A percentile compares a stretch with the other conserved stretches of the same genome.
Evolutionary conservation across 2,113 vertebrate genomes (phyloP).

Genomic region (Daubentonia madagascariensis): DNA sequence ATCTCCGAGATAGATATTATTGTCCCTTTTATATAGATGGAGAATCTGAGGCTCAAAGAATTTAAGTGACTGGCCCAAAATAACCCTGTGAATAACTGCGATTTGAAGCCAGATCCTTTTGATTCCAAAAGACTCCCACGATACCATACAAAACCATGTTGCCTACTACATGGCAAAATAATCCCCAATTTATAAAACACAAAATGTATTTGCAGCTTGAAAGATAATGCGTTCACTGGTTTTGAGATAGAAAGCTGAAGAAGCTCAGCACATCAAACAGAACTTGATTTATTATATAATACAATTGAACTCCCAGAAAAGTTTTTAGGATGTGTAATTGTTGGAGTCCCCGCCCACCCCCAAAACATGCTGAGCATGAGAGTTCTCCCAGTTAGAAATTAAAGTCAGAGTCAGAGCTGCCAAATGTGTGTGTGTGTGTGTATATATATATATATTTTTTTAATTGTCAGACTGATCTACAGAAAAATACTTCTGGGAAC

Average conservation of each 20-base stretch:
- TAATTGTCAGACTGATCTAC: constrained; percentile 68
- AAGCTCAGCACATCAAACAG: background rate
- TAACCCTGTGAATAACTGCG: background rate
- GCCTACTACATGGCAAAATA: background rate
- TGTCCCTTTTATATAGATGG: background rate
- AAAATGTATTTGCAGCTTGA: background rate
- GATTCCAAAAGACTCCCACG: background rate
- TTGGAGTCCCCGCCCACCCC: background rate
- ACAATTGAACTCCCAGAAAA: background rate
- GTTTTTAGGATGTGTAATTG: constrained; percentile 37
- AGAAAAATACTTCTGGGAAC: constrained; percentile 59
- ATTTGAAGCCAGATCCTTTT: background rate
- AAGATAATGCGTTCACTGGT: background rate
- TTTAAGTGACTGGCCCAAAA: background rate
- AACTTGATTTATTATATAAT: constrained; percentile 2
- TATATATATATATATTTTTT: constrained; percentile 21
- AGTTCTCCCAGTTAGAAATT: constrained; percentile 67
- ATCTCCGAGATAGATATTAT: background rate
- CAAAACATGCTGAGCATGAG: constrained; percentile 55
- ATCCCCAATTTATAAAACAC: background rate
- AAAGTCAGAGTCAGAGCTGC: constrained; percentile 64
- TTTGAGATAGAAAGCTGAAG: background rate
- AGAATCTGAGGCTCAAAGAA: background rate
- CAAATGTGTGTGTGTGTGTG: background rate
- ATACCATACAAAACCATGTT: background rate